Base-by-base conservation (phyloP, 1,140 invertebrate genomes). In the Trichonephila inaurata region DNA sequence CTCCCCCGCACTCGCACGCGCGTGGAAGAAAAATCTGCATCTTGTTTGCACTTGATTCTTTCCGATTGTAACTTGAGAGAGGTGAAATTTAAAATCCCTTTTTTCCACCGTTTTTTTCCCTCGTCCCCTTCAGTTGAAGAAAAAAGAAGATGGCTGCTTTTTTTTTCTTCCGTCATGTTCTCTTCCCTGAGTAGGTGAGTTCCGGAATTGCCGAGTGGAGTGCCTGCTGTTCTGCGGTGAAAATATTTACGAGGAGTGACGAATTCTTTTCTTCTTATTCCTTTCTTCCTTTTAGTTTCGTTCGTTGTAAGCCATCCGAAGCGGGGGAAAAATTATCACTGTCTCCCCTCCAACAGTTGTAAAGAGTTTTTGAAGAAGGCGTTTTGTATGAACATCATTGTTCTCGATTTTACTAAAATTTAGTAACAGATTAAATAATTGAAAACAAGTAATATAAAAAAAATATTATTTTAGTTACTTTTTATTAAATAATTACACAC, bases 31-130 rank as follows among this genome's bases (percentile, higher is more conserved):
- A 69, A 87, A 92, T 92, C 66, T 92, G 91, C 91, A 92, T 92
- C 91, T 92, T 92, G 91, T 92, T 92, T 92, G 91, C 82, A 87
- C 82, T 87, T 87, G 82, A 92, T 92, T 92, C 91, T 87, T 92
- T 86, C 33, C 83, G 64, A 92, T 72, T 87, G 91, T 87, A 83
- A 91, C 77, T 64, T 19, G 91, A 92, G 85, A 86, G 91, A 61
- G 51, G 91, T 69, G 83, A 92, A 92, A 72, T 92, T 87, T 40
- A 60, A 87, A 51, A 72, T 33, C 61, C 28, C 72, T 89, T 89
- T 77, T 89, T 89, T 16, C 28, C 3, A 6, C 72, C 28, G 28
- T 77, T 77, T 33, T 77, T 77, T 40, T 2, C 14, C 5, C 14
- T 5, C 24, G 8, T 72, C 28, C 14, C 28, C 44, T 51, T 18